phyloP scores from a whole-genome alignment of 2,797 vertebrate species.

The Gorsachius magnificus region DNA sequence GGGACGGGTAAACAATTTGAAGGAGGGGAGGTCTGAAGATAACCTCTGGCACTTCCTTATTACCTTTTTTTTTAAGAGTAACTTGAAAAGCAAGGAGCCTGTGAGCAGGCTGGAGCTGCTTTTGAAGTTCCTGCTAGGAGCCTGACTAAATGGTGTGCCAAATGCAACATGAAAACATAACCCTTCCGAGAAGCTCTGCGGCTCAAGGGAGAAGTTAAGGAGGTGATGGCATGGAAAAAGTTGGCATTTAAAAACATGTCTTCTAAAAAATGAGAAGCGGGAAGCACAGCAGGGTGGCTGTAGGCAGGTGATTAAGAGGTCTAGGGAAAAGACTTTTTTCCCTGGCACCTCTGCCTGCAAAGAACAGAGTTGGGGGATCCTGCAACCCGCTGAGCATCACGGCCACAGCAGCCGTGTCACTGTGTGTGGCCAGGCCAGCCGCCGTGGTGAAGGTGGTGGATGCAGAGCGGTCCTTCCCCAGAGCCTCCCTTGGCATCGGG shows the following conservation, averaged over 20 bases:
- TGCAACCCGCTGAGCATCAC: rapidly evolving
- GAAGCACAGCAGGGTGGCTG: too few species aligned
- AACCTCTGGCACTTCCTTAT: too few species aligned
- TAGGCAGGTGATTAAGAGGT: background rate
- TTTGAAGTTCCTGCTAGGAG: background rate
- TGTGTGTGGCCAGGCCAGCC: background rate
- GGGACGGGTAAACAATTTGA: too few species aligned
- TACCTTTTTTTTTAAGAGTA: background rate
- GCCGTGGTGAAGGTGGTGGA: background rate
- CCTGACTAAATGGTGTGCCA: background rate
- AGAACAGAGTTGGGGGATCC: rapidly evolving
- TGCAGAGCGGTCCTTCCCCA: background rate
- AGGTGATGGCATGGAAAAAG: background rate
- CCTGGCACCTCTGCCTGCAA: background rate
- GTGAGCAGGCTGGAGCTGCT: background rate
- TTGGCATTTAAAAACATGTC: background rate
- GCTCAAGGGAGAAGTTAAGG: background rate
- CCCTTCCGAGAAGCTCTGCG: too few species aligned
- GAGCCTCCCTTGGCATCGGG: rapidly evolving
- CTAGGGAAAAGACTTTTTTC: background rate
- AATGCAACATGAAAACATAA: background rate
- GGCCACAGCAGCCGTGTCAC: background rate
- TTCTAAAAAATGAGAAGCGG: background rate
- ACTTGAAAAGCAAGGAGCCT: background rate
- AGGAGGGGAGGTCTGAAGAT: background rate